Conservation (phyloP, 2,113 vertebrate genomes). For the Ctenodactylus gundi region DNA sequence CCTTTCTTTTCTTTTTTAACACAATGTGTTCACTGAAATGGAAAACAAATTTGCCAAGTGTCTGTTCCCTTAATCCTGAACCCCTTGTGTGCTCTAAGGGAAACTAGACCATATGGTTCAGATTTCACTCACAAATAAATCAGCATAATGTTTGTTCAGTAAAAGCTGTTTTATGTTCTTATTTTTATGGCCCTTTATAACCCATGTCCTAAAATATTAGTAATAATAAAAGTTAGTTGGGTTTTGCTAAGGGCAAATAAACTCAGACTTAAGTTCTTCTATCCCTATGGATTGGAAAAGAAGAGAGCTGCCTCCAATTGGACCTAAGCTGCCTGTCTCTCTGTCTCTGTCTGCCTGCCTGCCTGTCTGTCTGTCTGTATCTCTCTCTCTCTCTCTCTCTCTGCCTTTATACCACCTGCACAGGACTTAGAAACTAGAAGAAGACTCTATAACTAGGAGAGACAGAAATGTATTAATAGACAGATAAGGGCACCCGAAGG, state of each 20-base stretch:
- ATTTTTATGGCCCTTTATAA: constrained; percentile 68
- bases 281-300: not conserved
- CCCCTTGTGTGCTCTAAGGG: constrained; percentile 39
- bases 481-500: not conserved
- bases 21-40: not conserved
- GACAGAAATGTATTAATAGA: not conserved
- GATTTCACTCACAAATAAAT: constrained; percentile 72
- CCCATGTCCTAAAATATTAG: constrained; percentile 66
- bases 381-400: no score
- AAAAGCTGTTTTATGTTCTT: constrained; percentile 64
- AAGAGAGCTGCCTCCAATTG: not conserved
- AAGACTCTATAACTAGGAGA: not conserved
- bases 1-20: not conserved
- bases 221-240: constrained; percentile 39
- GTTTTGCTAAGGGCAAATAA: constrained; percentile 54
- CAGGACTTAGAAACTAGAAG: not conserved
- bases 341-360: no score
- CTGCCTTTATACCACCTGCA: not conserved
- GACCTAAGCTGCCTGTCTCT: no score
- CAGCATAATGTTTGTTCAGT: constrained; percentile 69
- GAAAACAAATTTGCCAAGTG: constrained; percentile 51
- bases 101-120: constrained; percentile 64
- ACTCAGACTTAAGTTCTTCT: constrained; percentile 28
- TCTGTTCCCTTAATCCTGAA: constrained; percentile 52
- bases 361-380: no score